phyloP scores from a whole-genome alignment of 2,113 vertebrate species.

The Candoia aspera region DNA sequence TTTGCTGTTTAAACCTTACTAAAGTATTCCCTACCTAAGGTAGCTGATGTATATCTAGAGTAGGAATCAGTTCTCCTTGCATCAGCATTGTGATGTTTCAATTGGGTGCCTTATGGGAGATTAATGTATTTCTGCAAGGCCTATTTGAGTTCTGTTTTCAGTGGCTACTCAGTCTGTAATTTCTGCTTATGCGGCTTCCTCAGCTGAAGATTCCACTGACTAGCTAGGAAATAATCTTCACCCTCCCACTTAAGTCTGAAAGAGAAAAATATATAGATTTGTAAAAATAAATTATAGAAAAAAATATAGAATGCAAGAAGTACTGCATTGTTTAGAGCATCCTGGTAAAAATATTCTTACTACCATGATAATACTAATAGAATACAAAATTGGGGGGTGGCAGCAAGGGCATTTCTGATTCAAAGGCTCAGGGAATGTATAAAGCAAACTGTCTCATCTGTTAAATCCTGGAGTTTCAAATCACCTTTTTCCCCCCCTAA shows the following conservation, averaged over 20 bases:
- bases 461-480: conserved; percentile 41
- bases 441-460: conserved; percentile 18
- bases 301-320: conserved; percentile 70
- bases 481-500: conserved; percentile 6
- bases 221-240: conserved; percentile 61
- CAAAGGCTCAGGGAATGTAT: conserved; percentile 44
- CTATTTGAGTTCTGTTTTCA: not conserved
- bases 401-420: conserved; percentile 43
- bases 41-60: not conserved
- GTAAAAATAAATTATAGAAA: conserved; percentile 26
- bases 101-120: not conserved
- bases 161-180: conserved; percentile 6
- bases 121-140: conserved; percentile 24
- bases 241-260: conserved; percentile 54
- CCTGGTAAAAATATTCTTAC: conserved; percentile 60
- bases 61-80: conserved; percentile 15
- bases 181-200: conserved; percentile 43
- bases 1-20: conserved; percentile 15
- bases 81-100: conserved; percentile 1
- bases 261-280: conserved; percentile 25
- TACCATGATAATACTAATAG: conserved; percentile 53
- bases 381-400: conserved; percentile 51
- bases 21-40: not conserved
- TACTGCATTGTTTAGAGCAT: conserved; percentile 61
- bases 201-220: conserved; percentile 53